Base-by-base conservation (phyloP, 2,113 vertebrate species). In the Atractosteus spatula region DNA sequence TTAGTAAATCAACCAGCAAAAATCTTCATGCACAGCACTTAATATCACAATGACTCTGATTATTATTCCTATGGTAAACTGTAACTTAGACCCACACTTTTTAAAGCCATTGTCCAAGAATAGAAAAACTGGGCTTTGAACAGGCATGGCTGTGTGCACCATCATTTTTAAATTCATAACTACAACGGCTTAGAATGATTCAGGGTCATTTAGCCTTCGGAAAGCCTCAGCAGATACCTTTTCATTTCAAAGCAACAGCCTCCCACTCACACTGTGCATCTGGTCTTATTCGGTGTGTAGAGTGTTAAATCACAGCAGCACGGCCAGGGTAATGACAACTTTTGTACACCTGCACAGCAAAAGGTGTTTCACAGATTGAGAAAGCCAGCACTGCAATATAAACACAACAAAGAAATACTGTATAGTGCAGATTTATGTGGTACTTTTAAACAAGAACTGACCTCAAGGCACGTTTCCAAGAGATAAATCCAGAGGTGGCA, bases 101-200 rank as follows among this genome's bases (percentile, higher is more conserved):
- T 87, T 86, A 89, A 87, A 86, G 87, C 90, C 83, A 87, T 83
- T 74, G 74, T 86, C 79, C 84, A 76, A 81, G 83, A 84, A 83
- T 82, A 73, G 80, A 85, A 86, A 83, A 86, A 89, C 88, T 87
- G 85, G 85, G 77, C 74, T 84, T 91, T 91, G 89, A 91, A 91
- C 83, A 91, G 88, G 85, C 82, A 71, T 88, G 87, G 83, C 86
- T 80, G 88, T 81, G 74, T 78, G 79, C 87, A 87, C 89, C 77
- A 62, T 90, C 82, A 79, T 86, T 80, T 78, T 88, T 88, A 90
- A 89, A 91, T 86, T 88, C 90, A 88, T 77, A 88, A 91, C 87
- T 88, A 86, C 59, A 64, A 8, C 3, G 1, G 62, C 17, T 64
- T 29, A 41, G 41, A 64, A 29, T 29, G 29, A 29, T 29, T 1